Base-by-base conservation (phyloP, 1,140 invertebrate species). In the Ptiloglossa arizonensis region DNA sequence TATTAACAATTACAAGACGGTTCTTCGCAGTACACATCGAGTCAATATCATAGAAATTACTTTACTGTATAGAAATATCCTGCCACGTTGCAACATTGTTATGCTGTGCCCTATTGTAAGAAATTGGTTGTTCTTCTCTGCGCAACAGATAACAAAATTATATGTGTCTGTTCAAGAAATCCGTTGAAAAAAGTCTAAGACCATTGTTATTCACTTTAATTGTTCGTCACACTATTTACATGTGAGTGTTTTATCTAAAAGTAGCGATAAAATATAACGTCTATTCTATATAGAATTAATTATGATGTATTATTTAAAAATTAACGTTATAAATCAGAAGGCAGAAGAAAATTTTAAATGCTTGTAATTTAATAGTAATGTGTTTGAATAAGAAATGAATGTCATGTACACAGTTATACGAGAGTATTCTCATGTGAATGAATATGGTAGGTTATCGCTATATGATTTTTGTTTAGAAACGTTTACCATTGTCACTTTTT, bases 181-280 rank as follows among this genome's bases (percentile, higher is more conserved):
- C 81, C 74, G 66, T 82, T 83, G 74, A 78, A 77, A 84, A 86
- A 69, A 84, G 72, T 87, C 85, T 87, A 88, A 86, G 87, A 90
- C 87, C 88, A 83, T 88, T 86, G 89, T 83, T 88, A 83, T 79
- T 87, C 79, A 82, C 63, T 90, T 89, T 83, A 80, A 76, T 77
- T 87, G 84, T 86, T 87, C 85, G 85, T 88, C 87, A 82, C 90
- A 82, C 89, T 91, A 91, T 91, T 83, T 91, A 91, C 90, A 91
- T 86, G 88, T 88, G 86, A 90, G 82, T 81, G 74, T 62, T 69
- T 79, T 64, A 73, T 60, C 59, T 73, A 77, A 71, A 70, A 52
- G 41, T 71, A 71, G 67, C 79, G 54, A 60, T 81, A 63, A 71
- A 81, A 71, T 64, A 66, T 38, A 64, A 63, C 60, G 6, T 59